Base-by-base conservation (phyloP, 2,888 invertebrate species). In the Willowsia nigromaculata region DNA sequence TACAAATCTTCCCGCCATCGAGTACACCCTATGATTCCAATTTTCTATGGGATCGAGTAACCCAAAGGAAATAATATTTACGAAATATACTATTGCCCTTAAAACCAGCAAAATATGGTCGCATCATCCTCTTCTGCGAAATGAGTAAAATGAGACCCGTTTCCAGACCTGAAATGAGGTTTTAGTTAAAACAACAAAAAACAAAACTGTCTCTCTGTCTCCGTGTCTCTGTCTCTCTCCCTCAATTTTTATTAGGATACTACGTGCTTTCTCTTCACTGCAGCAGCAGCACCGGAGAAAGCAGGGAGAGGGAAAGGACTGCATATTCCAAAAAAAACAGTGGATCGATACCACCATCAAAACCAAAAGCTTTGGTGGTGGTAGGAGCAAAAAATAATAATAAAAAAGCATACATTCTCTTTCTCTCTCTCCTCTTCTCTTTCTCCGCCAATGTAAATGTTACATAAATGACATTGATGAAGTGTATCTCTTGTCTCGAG, bases 101-200 rank as follows among this genome's bases (percentile, higher is more conserved):
- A n/a, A n/a, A n/a, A n/a, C n/a, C n/a, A n/a, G n/a, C n/a, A n/a
- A n/a, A n/a, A n/a, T n/a, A n/a, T n/a, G n/a, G n/a, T n/a, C n/a
- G n/a, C n/a, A n/a, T n/a, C n/a, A n/a, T n/a, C n/a, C n/a, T n/a
- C n/a, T n/a, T n/a, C n/a, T n/a, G n/a, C n/a, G 13, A 53, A 18
- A 22, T 1, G 18, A 53, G 18, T 53, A 53, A 53, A 53, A 53
- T 59, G 27, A 59, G 27, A 3, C 25, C 4, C 59, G 1, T 5
- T 18, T 53, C 5, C 53, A 71, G 50, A 71, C 74, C 56, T 71
- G 74, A 85, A 85, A 85, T 85, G 74, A 71, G 74, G 74, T 71
- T 59, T 59, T 68, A 85, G 84, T 71, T 85, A 56, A 74, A 85
- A 71, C 59, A 85, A 74, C 84, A 85, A 85, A n/a, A 56, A 78